Evolutionary conservation across 2,113 vertebrate genomes (phyloP).

Genomic region (Labrus mixtus): DNA sequence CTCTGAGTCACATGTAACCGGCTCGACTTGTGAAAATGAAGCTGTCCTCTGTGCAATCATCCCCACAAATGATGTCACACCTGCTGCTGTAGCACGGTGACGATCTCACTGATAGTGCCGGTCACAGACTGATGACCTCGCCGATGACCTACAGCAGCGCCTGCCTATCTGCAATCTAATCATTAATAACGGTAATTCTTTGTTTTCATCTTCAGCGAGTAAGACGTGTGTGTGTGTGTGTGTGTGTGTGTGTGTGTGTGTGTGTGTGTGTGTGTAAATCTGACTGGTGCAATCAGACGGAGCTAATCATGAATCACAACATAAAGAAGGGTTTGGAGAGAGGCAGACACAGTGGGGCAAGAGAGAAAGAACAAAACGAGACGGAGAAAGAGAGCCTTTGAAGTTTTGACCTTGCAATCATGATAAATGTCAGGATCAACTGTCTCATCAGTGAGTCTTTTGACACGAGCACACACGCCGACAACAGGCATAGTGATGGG

Average conservation of each 20-base stretch:
- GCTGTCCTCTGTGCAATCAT: constrained; percentile 41
- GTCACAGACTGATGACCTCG: constrained; percentile 64
- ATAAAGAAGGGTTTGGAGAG: constrained; percentile 6
- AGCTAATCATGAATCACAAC: constrained; percentile 51
- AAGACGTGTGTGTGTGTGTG: constrained; percentile 21
- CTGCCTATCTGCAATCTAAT: constrained; percentile 43
- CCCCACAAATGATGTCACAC: constrained; percentile 65
- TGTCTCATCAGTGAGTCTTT: constrained; percentile 36
- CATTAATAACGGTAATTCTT: constrained; percentile 27
- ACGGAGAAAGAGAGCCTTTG: neutral
- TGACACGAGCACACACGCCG: constrained; percentile 7
- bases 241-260: constrained; percentile 29
- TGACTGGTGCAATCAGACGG: constrained; percentile 49
- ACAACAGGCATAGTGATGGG: constrained; percentile 28
- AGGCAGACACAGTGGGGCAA: neutral
- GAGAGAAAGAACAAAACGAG: neutral
- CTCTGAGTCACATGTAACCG: constrained; percentile 62
- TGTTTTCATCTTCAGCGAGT: constrained; percentile 25
- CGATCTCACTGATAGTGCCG: constrained; percentile 52
- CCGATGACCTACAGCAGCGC: constrained; percentile 51
- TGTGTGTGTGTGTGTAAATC: constrained; percentile 20
- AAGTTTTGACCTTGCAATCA: constrained; percentile 58
- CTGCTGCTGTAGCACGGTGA: constrained; percentile 35
- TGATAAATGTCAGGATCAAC: constrained; percentile 18
- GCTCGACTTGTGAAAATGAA: constrained; percentile 52